Evolutionary conservation across 2,113 vertebrate species (phyloP), one percentile per base, ranked within the genome.

Genomic region (Rhinoderma darwinii): DNA sequence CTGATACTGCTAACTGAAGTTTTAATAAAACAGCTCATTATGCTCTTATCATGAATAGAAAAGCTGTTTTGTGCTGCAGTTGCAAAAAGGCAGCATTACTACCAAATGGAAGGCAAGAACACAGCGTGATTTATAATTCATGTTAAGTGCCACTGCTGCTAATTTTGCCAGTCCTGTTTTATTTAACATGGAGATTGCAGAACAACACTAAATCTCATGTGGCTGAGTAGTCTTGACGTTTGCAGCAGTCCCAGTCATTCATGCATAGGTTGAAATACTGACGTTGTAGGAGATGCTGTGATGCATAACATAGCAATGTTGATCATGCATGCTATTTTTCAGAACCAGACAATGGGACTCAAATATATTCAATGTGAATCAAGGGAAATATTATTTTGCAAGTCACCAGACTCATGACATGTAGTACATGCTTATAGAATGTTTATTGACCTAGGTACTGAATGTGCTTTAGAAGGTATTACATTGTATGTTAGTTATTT

Each of bases 101-200:
- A 59, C n/a, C 9, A 43, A 50, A 63, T 84, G 72, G 50, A 63
- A 63, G 54, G 0, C 43, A 44, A 66, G 73, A 43, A 47, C 73
- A 77, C n/a, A 37, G 56, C n/a, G 73, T 78, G 37, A 85, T 85
- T 44, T 77, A 85, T 85, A 85, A 85, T 85, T 85, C 37, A 85
- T 85, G 84, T 1, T 85, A 85, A 85, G 73, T 85, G 56, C 84
- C 72, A 11, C 18, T 85, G 74, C 41, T 63, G 84, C 54, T 78
- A 76, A 85, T 77, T 85, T 59, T 59, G 44, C 17, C 44, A 50
- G 56, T 20, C 72, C 54, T 85, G 51, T 54, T 78, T 85, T 77
- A 47, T 44, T 59, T 66, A 77, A 76, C 41, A 68, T 73, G n/a
- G 82, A 59, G 68, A 74, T 77, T 76, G 61, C 5, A 84, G 44